Base-by-base conservation (phyloP, 2,797 vertebrate genomes). In the Sebastolobus altivelis region DNA sequence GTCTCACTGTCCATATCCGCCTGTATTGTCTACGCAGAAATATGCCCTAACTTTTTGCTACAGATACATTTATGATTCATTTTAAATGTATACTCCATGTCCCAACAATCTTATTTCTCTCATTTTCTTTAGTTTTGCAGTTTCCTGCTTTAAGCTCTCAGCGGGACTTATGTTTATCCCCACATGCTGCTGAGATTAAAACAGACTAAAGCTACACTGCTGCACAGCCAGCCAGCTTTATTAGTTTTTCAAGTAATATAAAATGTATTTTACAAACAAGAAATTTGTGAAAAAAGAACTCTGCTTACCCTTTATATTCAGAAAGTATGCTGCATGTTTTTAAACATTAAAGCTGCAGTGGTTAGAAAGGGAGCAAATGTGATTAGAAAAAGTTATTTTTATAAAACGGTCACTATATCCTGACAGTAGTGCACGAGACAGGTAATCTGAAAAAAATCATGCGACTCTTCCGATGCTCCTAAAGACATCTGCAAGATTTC, bases 171-270 rank as follows among this genome's bases (percentile, higher is more conserved):
- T 70, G 66, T 68, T 65, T 37, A 65, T 68, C 40, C 13, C 12
- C 35, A 72, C 29, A 77, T 55, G 29, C 59, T 65, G 62, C 52
- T 63, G 9, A 63, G 66, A 80, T 68, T 69, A 33, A 75, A 74
- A 69, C 7, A 73, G 46, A 60, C 27, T 10, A 43, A 74, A 76
- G 13, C n/a, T 25, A 27, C 54, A 65, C 4, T 75, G 61, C 25
- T 55, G n/a, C 14, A 46, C 35, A 55, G 60, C 33, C 29, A 25
- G 20, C 1, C 4, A 58, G 16, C 16, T 78, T 61, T 55, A 43
- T 60, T 75, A 49, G 13, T n/a, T 73, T 78, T 49, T 27, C 3
- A 52, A 43, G n/a, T 54, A 55, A 65, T 65, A 43, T 27, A 58
- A 60, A 65, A 49, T 4, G 3, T 12, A 66, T 65, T 46, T 79